Evolutionary conservation across 2,888 invertebrate genomes (phyloP), one percentile per base, ranked within the genome.

Genomic region (Dascillus cervinus): DNA sequence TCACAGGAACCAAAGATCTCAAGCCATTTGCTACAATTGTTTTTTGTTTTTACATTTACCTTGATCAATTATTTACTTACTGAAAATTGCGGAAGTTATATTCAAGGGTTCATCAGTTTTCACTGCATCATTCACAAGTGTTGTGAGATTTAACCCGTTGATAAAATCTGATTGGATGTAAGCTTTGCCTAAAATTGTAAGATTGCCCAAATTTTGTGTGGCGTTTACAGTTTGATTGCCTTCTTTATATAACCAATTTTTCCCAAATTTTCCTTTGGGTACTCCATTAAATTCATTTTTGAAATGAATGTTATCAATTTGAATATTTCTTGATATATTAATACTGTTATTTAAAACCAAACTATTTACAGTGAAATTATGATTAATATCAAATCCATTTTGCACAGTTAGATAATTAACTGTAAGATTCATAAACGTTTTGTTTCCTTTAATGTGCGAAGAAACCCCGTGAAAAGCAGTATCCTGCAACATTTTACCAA

Each of bases 211-310:
- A 10, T 37, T 41, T 22, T 53, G 47, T 9, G 57, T 43, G 3
- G 45, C 51, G 3, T 45, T 27, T 28, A 64, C 45, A n/a, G 36
- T 35, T 41, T 68, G 65, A 11, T 56, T 53, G 1, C 53, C 55
- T 20, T 44, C 48, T 11, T 48, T 55, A 26, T 65, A 53, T 2
- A 68, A 43, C 66, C 67, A 67, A 36, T 55, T 55, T 4, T 49
- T 43, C 2, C 65, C 64, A 43, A 73, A 70, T 11, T 64, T 50
- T 1, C 49, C 32, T 1, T 56, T 52, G 1, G 50, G 41, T 19
- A 72, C 58, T 10, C 60, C 65, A 44, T 72, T 70, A 3, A 71
- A 50, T 10, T 50, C 49, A 4, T 55, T 53, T 8, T 48, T 44
- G 46, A 70, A 69, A 29, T 53, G 55, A 3, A 73, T 48, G 9